Base-by-base conservation (phyloP, 2,113 vertebrate species). In the Plecotus auritus region DNA sequence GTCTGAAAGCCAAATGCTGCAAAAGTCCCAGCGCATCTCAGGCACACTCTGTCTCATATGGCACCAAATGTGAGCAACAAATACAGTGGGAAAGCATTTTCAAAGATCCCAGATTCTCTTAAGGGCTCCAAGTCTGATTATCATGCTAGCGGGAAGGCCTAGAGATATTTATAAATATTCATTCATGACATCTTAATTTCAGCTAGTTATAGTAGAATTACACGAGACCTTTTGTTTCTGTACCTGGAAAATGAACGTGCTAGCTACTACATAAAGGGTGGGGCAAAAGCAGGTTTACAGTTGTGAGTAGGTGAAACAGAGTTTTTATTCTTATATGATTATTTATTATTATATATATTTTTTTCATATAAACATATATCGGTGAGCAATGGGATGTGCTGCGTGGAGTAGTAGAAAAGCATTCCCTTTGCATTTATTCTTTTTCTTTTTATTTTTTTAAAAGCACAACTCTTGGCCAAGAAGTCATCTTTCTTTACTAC, bases 101-200 rank as follows among this genome's bases (percentile, higher is more conserved):
- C 61, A 78, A 77, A 94, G 13, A 47, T 47, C 49, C 5, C 47
- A 54, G 30, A 0, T 64, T 97, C 92, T 83, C 85, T 18, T 69
- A 91, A 59, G 4, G 18, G 69, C 35, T 26, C 67, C 73, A 49
- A 85, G 64, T 91, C 87, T 88, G 91, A 95, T 95, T 82, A 88
- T 61, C 37, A 67, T 83, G 47, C 9, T 82, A 47, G 20, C 42
- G 59, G 28, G n/a, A 76, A 20, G 61, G 9, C 72, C 83, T 42
- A 70, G 35, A 74, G 87, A 93, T 81, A 61, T 13, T 12, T 1
- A 30, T 26, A 5, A 11, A 72, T 87, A 64, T 69, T 59, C 74
- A 67, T 20, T 72, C 51, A 74, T 47, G 77, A 81, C n/a, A 59
- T 0, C 0, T 5, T 76, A 56, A 78, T 89, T 45, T 49, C 22